Evolutionary conservation across 1,140 invertebrate species (phyloP).

Genomic region (Drosophila tristis): DNA sequence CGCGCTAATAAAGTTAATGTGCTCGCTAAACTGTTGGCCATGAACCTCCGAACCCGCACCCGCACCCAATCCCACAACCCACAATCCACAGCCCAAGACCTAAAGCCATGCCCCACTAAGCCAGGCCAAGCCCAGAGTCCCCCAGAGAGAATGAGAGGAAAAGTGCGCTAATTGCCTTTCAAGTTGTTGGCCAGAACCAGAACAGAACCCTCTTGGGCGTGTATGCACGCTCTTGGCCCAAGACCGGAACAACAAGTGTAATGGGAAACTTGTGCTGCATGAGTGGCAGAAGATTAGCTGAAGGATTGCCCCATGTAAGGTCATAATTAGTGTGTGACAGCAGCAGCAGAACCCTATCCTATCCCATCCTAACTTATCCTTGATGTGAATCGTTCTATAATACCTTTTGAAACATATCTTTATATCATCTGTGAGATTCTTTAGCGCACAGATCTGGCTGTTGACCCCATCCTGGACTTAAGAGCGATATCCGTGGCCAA

Average conservation of each 20-base stretch:
- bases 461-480: constrained; percentile 17
- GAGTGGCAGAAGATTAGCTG: too few species aligned
- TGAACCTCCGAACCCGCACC: constrained; percentile 41
- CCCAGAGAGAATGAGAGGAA: not conserved
- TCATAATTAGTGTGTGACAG: too few species aligned
- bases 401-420: too few species aligned
- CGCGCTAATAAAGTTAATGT: constrained; percentile 76
- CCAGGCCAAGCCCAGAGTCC: constrained; percentile 5
- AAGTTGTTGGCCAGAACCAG: constrained; percentile 55
- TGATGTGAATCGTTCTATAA: too few species aligned
- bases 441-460: constrained; percentile 5
- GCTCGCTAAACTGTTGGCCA: constrained; percentile 71
- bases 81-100: not conserved
- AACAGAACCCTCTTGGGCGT: constrained; percentile 40
- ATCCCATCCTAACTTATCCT: too few species aligned
- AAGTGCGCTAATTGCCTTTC: constrained; percentile 77
- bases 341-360: too few species aligned
- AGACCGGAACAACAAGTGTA: constrained; percentile 7
- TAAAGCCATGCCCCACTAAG: not conserved
- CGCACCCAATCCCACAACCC: constrained; percentile 45
- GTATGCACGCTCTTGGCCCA: constrained; percentile 18
- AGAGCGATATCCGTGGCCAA: constrained; percentile 14
- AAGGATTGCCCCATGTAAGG: too few species aligned
- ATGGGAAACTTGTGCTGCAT: too few species aligned
- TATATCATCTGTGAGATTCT: not conserved